These are phyloP conservation scores for Psylliodes chrysocephalus DNA, from an alignment of 2,888 invertebrate species.

Conservation along the genomic window DNA sequence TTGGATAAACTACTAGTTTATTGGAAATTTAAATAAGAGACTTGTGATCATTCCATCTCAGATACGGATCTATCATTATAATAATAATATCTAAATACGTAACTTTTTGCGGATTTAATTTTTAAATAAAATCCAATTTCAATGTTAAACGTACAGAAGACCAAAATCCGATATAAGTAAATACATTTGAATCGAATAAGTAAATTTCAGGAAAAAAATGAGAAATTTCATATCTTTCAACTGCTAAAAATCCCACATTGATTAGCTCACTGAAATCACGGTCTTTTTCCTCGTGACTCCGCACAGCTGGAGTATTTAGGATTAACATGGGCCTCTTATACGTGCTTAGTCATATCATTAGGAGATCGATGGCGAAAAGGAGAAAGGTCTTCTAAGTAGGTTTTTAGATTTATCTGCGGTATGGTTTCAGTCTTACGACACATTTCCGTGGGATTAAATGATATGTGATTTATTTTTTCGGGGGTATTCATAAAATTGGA, in stretches of 20 bases:
- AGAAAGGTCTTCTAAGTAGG: conserved; percentile 38
- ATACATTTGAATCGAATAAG: no score
- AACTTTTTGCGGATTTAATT: no score
- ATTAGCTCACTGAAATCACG: conserved; percentile 9
- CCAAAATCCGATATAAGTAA: no score
- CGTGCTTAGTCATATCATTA: conserved; percentile 53
- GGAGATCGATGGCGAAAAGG: conserved; percentile 48
- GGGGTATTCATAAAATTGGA: conserved; percentile 28
- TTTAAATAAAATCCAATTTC: no score
- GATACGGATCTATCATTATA: no score
- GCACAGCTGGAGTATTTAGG: conserved; percentile 48
- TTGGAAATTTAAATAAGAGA: no score
- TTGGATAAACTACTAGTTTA: no score
- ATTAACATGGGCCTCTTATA: conserved; percentile 49
- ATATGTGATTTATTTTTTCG: conserved; percentile 35
- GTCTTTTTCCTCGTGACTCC: conserved; percentile 28
- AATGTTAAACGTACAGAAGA: no score
- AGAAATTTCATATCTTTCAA: no score
- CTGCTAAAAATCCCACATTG: neutral
- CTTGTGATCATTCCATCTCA: no score
- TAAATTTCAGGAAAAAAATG: no score
- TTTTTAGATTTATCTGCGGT: conserved; percentile 36
- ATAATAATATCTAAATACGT: no score
- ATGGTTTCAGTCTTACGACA: conserved; percentile 36
- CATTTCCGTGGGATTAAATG: conserved; percentile 38